Conservation (phyloP, 2,888 invertebrate species). For the Erannis defoliaria region DNA sequence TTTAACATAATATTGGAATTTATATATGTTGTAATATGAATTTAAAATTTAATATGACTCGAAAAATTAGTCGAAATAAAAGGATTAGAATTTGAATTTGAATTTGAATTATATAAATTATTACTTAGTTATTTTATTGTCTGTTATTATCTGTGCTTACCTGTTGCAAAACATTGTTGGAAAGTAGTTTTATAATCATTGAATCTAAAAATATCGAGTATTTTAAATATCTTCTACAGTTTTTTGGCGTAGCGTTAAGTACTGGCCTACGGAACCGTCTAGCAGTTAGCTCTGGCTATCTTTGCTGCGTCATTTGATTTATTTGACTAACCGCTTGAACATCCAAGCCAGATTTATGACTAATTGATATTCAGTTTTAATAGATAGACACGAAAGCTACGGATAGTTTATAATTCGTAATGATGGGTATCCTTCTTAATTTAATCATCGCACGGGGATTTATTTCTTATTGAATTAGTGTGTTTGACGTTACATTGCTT, state of each 20-base stretch:
- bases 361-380: constrained; percentile 54
- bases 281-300: neutral
- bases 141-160: no score
- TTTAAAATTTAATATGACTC: no score
- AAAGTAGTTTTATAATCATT: no score
- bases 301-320: constrained; percentile 45
- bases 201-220: no score
- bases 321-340: constrained; percentile 51
- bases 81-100: no score
- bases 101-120: no score
- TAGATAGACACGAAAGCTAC: constrained; percentile 51
- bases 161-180: no score
- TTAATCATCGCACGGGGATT: constrained; percentile 25
- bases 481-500: neutral
- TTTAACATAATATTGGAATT: no score
- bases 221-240: neutral
- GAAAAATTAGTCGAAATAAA: no score
- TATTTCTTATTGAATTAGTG: constrained; percentile 14
- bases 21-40: no score
- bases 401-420: constrained; percentile 42
- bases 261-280: constrained; percentile 30
- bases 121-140: no score
- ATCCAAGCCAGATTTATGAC: constrained; percentile 58
- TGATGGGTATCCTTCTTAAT: constrained; percentile 27
- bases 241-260: neutral